phyloP scores from a whole-genome alignment of 2,888 invertebrate species.

The Teleiodes luculella region DNA sequence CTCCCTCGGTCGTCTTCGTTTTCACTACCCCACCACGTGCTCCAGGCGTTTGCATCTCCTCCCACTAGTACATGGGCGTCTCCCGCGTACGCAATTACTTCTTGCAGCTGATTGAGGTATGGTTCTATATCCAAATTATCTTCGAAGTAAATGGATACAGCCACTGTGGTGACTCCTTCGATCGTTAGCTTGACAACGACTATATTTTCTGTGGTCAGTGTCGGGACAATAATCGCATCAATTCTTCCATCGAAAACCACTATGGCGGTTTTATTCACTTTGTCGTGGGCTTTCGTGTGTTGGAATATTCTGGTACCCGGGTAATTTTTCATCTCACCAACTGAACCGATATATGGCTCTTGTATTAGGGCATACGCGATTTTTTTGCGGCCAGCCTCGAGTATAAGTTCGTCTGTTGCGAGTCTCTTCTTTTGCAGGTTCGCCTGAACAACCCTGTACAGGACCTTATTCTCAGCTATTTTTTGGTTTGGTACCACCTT shows the following conservation, averaged over 20 bases:
- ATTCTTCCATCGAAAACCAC: conserved; percentile 12
- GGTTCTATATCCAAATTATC: conserved; percentile 10
- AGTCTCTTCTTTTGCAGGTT: conserved; percentile 4
- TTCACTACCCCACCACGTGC: conserved; percentile 15
- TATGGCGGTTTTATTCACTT: conserved; percentile 14
- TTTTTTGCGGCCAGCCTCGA: not conserved
- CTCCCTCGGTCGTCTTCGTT: conserved; percentile 3
- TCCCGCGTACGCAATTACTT: not conserved
- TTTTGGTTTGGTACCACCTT: too few species aligned
- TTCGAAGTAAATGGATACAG: conserved; percentile 17
- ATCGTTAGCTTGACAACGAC: conserved; percentile 10
- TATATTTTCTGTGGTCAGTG: conserved; percentile 14
- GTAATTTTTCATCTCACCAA: not conserved
- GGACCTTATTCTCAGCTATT: too few species aligned
- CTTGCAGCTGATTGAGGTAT: not conserved
- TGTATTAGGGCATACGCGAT: conserved; percentile 1
- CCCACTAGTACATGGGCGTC: conserved; percentile 9
- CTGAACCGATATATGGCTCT: conserved; percentile 15
- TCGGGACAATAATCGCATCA: conserved; percentile 3
- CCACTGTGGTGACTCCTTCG: conserved; percentile 8
- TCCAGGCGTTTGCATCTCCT: conserved; percentile 20
- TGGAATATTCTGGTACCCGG: conserved; percentile 11
- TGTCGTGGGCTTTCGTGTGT: not conserved
- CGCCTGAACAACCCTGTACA: conserved; percentile 12
- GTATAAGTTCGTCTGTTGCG: not conserved